phyloP scores from a whole-genome alignment of 2,888 invertebrate genomes.

The Scaptomyza caliginosa region DNA sequence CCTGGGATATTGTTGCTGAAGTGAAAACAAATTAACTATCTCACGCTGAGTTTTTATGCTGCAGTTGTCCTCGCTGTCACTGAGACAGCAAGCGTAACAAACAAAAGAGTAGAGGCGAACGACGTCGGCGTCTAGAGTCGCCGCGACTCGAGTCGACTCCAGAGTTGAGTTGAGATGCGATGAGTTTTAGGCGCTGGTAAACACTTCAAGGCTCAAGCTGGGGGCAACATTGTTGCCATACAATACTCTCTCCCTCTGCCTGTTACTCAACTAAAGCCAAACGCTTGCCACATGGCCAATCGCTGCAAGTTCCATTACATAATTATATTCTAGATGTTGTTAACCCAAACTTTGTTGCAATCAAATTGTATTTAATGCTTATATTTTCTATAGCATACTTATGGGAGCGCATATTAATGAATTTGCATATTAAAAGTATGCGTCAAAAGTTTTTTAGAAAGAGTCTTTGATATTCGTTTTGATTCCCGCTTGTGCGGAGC shows the following conservation, averaged over 20 bases:
- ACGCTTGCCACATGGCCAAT: not conserved
- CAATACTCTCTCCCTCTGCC: slow-evolving; percentile 29
- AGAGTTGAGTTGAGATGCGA: not conserved
- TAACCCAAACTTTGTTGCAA: not conserved
- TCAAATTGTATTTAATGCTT: too few species aligned
- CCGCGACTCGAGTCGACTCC: slow-evolving; percentile 8
- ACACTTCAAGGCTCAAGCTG: slow-evolving; percentile 52
- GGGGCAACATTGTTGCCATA: slow-evolving; percentile 52
- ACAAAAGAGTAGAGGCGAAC: slow-evolving; percentile 18
- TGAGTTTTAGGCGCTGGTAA: slow-evolving; percentile 52
- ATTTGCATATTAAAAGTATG: not conserved
- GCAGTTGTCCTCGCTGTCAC: slow-evolving; percentile 55
- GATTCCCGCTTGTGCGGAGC: too few species aligned
- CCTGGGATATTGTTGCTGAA: slow-evolving; percentile 70
- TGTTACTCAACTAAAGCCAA: not conserved
- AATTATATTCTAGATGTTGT: too few species aligned
- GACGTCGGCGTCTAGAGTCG: slow-evolving; percentile 3
- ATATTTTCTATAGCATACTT: slow-evolving; percentile 19
- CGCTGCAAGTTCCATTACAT: not conserved
- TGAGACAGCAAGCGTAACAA: slow-evolving; percentile 34
- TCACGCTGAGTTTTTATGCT: slow-evolving; percentile 75
- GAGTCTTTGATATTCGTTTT: slow-evolving; percentile 17
- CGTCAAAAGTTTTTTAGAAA: not conserved
- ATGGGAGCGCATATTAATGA: not conserved
- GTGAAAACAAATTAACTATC: slow-evolving; percentile 79